Evolutionary conservation across 2,888 invertebrate species (phyloP), one percentile per base, ranked within the genome.

Genomic region (Hyposoter didymator): DNA sequence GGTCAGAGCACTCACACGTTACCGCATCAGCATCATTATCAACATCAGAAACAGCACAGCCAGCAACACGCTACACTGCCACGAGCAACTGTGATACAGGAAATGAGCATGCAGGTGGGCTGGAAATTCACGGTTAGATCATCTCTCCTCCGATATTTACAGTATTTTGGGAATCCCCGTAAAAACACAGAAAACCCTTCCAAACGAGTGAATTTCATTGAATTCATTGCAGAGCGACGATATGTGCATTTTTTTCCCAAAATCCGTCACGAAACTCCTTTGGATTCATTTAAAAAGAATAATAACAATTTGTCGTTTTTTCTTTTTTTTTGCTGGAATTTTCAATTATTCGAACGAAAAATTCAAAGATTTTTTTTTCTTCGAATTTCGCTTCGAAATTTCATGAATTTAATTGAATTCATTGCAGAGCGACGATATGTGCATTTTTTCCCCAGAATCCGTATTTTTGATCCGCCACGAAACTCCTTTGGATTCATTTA

Each of bases 61-160:
- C 95, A 95, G 93, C 95, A 95, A 92, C 95, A 95, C 91, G 95
- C 93, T 92, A 95, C 93, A 92, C 94, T 88, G 94, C 95, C 88
- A 92, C 89, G 93, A 88, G 90, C 92, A 72, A 91, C 95, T 88
- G 94, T 95, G 76, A 95, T 95, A 83, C 95, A 95, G 45, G 95
- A 95, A 89, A 94, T 95, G 93, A 95, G 95, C 89, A 95, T 96
- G 92, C 96, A 86, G 84, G 86, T 86, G 83, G 69, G 84, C 67
- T 95, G 90, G 95, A 92, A 87, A 89, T 88, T 87, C 92, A 92
- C 75, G 90, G 93, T 92, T 87, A 91, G 89, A 82, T 87, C 85
- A 87, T 87, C 43, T 45, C 64, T 59, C 45, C 64, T 59, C 45
- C 45, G 39, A 62, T 66, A 73, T 52, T 52, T 28, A 28, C n/a